phyloP scores from a whole-genome alignment of 1,140 invertebrate species.

The Procambarus virginalis region DNA sequence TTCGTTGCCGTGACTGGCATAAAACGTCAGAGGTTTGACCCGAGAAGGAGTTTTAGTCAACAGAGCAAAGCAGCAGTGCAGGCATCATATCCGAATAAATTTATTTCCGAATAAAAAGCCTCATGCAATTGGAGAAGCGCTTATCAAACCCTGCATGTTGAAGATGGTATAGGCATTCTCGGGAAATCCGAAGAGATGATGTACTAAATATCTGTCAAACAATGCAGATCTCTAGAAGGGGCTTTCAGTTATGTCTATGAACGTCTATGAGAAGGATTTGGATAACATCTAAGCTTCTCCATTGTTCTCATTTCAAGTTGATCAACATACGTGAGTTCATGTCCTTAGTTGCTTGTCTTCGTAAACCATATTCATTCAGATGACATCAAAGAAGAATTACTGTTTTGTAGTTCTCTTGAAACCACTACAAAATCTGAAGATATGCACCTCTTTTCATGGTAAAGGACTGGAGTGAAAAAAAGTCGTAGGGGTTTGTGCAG shows the following conservation, averaged over 20 bases:
- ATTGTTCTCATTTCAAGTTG: conserved; percentile 53
- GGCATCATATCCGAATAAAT: no score
- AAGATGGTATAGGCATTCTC: conserved; percentile 37
- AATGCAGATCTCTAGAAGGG: conserved; percentile 50
- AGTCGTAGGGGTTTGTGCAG: conserved; percentile 34
- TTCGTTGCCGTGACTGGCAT: conserved; percentile 43
- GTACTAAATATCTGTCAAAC: conserved; percentile 49
- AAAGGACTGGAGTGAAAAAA: conserved; percentile 27
- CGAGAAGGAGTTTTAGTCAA: conserved; percentile 53
- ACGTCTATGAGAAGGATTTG: conserved; percentile 53
- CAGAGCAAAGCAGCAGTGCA: conserved; percentile 40
- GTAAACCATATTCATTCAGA: conserved; percentile 52
- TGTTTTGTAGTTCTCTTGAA: conserved; percentile 40
- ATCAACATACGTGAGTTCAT: conserved; percentile 41
- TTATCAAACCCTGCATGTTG: conserved; percentile 62
- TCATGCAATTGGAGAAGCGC: conserved; percentile 55
- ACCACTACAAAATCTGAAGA: conserved; percentile 42
- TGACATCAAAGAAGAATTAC: conserved; percentile 38
- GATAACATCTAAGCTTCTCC: conserved; percentile 52
- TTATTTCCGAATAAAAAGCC: conserved; percentile 55
- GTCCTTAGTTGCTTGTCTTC: conserved; percentile 47
- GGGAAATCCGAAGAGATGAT: conserved; percentile 41
- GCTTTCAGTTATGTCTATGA: conserved; percentile 26
- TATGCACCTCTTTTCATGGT: not conserved
- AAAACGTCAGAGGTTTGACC: conserved; percentile 42